phyloP scores from a whole-genome alignment of 1,140 invertebrate species.

The Parasteatoda tepidariorum region DNA sequence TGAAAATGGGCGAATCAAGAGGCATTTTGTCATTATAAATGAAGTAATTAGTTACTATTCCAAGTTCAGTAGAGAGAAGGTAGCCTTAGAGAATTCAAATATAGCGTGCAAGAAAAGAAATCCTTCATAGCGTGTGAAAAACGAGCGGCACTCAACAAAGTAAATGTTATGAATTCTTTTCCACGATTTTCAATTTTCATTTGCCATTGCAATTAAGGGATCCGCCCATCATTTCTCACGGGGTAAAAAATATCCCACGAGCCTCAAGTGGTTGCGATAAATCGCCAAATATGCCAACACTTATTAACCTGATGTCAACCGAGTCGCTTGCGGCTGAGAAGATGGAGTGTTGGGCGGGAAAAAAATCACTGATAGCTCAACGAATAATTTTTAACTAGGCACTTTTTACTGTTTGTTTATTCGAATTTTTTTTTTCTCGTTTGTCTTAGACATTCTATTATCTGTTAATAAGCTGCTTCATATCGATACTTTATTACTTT shows the following conservation, averaged over 20 bases:
- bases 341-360: conserved; percentile 23
- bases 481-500: background rate
- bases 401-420: background rate
- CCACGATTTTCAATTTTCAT: conserved; percentile 15
- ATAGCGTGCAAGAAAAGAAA: no score
- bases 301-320: conserved; percentile 37
- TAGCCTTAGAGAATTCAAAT: no score
- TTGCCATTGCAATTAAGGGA: conserved; percentile 13
- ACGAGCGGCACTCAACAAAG: background rate
- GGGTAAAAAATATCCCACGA: background rate
- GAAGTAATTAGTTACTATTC: no score
- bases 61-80: no score
- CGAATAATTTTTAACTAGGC: conserved; percentile 28
- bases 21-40: no score
- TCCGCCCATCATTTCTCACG: conserved; percentile 1
- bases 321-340: background rate
- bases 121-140: no score
- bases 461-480: background rate
- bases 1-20: no score
- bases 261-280: conserved; percentile 9
- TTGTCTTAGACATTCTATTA: background rate
- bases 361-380: conserved; percentile 30
- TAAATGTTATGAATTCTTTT: background rate
- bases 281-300: conserved; percentile 34
- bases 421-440: conserved; percentile 3